Conservation (phyloP, 1,140 invertebrate genomes). For the Acromyrmex heyeri region DNA sequence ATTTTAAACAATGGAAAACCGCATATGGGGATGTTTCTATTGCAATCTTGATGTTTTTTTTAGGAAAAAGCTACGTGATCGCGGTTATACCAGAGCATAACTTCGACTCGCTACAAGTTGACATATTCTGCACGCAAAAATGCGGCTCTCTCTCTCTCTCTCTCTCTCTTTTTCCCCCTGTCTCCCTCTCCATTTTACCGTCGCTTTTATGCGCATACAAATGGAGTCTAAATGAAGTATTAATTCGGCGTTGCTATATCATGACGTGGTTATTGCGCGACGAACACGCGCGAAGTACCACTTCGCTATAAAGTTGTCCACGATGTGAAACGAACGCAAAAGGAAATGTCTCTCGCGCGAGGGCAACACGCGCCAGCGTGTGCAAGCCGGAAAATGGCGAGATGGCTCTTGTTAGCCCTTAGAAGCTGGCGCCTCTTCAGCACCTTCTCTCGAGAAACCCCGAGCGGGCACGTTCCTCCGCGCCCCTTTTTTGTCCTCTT, state of each 20-base stretch:
- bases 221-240: slow-evolving; percentile 22
- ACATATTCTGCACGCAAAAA: slow-evolving; percentile 10
- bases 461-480: slow-evolving; percentile 42
- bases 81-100: neutral
- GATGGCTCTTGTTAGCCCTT: slow-evolving; percentile 50
- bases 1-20: neutral
- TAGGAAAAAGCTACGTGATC: neutral
- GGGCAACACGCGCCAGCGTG: neutral
- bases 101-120: neutral
- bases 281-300: neutral
- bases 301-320: slow-evolving; percentile 17
- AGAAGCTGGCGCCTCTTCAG: slow-evolving; percentile 24
- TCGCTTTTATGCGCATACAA: slow-evolving; percentile 36
- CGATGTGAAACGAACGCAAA: slow-evolving; percentile 1
- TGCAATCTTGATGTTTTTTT: neutral
- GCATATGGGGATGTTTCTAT: neutral
- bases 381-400: slow-evolving; percentile 46
- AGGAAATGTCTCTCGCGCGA: neutral
- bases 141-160: neutral
- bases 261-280: neutral
- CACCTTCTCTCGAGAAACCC: slow-evolving; percentile 51
- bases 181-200: neutral
- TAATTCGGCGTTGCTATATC: slow-evolving; percentile 19
- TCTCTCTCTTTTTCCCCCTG: neutral
- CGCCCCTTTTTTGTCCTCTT: neutral